Evolutionary conservation across 2,113 vertebrate genomes (phyloP).

Genomic region (Cyprinodon brontotheroides): DNA sequence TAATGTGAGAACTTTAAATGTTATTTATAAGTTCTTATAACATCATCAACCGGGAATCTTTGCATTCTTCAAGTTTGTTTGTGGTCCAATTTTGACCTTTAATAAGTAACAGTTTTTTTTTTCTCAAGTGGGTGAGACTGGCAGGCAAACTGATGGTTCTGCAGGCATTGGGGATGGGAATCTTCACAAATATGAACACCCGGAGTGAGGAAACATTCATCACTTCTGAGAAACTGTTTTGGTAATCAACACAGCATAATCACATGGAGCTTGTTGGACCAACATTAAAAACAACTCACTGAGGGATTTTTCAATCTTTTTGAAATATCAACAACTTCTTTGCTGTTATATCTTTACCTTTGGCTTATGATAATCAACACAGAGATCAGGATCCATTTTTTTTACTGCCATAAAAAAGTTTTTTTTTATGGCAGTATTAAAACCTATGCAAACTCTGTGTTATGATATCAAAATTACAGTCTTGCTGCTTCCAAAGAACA

Average conservation of each 20-base stretch:
- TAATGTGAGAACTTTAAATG: not conserved
- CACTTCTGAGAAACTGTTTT: not conserved
- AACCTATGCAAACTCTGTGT: too few relatives aligned
- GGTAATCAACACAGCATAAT: conserved; percentile 17
- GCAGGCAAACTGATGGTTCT: conserved; percentile 19
- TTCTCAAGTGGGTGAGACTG: conserved; percentile 17
- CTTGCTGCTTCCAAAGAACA: too few relatives aligned
- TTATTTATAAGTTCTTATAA: conserved; percentile 29
- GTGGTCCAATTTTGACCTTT: conserved; percentile 55
- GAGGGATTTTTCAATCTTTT: not conserved
- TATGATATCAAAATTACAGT: too few relatives aligned
- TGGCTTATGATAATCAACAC: not conserved
- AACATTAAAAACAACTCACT: conserved; percentile 8
- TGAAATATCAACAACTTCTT: not conserved
- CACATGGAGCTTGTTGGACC: not conserved
- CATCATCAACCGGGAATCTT: conserved; percentile 14
- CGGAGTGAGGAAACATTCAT: not conserved
- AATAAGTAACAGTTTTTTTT: conserved; percentile 38
- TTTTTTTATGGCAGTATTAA: too few relatives aligned
- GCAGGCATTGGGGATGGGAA: not conserved
- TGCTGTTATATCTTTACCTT: conserved; percentile 10
- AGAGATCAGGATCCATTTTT: too few relatives aligned
- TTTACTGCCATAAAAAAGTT: too few relatives aligned
- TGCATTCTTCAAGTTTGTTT: conserved; percentile 45
- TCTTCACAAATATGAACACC: conserved; percentile 16